Conservation (phyloP, 2,113 vertebrate species). For the Xerus inauris region DNA sequence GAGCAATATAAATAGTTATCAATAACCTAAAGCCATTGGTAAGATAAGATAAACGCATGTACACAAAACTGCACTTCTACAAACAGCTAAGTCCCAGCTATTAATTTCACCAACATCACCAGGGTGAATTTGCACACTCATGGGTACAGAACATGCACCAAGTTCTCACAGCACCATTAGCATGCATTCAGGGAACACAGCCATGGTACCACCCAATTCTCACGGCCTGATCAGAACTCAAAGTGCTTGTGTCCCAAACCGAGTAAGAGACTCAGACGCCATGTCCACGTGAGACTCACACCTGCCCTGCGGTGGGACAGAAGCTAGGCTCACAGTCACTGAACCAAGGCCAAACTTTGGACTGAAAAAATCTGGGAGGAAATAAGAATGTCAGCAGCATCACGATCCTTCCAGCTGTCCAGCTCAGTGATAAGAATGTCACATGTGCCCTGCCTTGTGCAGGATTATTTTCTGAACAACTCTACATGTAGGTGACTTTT, state of each 20-base stretch:
- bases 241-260: background rate
- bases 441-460: background rate
- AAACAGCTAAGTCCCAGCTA: background rate
- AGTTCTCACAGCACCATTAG: background rate
- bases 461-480: background rate
- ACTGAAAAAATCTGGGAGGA: background rate
- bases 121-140: background rate
- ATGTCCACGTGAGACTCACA: background rate
- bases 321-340: background rate
- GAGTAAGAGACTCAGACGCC: background rate
- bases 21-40: background rate
- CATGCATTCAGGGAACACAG: background rate
- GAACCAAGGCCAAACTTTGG: background rate
- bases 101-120: background rate
- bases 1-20: background rate
- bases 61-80: background rate
- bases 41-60: background rate
- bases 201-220: background rate
- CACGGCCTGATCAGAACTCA: background rate
- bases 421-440: background rate
- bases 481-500: background rate
- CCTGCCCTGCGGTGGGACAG: background rate
- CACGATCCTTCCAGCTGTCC: background rate
- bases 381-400: background rate
- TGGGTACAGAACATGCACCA: rapidly evolving